A percentile compares a stretch with the other conserved stretches of the same genome.
Evolutionary conservation across 2,797 vertebrate genomes (phyloP).

Genomic region (Muscicapa striata): DNA sequence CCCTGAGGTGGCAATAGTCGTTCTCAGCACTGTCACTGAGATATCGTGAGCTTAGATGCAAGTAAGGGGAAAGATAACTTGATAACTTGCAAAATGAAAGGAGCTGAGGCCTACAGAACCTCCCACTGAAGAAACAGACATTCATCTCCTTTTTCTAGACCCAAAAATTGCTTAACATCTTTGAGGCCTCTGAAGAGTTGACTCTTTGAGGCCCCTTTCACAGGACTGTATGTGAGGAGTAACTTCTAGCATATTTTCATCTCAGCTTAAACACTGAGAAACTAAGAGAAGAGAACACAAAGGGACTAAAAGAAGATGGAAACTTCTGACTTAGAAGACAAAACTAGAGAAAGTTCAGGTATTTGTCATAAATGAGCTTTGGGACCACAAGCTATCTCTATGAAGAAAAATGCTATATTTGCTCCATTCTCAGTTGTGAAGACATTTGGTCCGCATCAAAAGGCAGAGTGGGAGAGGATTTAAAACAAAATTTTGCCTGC

Average conservation of each 20-base stretch:
- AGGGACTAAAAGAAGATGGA: not conserved
- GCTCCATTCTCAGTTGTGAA: not conserved
- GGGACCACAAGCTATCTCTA: not conserved
- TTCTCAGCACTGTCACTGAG: not conserved
- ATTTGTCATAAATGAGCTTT: not conserved
- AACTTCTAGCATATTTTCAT: not conserved
- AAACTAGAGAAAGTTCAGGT: not conserved
- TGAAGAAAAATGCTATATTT: not conserved
- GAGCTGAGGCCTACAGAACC: fast-evolving
- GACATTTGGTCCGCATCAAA: constrained; percentile 48
- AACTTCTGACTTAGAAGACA: not conserved
- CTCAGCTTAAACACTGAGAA: not conserved
- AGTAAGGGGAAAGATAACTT: not conserved
- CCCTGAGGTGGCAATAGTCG: fast-evolving
- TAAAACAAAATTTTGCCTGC: constrained; percentile 14
- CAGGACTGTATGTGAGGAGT: not conserved
- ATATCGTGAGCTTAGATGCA: not conserved
- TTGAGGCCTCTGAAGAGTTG: not conserved
- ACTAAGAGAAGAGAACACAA: not conserved
- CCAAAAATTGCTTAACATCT: not conserved
- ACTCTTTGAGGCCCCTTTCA: not conserved
- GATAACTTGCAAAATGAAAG: not conserved
- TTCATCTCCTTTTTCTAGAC: not conserved
- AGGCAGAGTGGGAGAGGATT: not conserved
- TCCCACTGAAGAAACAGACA: not conserved